These are phyloP conservation scores for Arenicola marina DNA, from an alignment of 2,888 invertebrate species.

Conservation along the genomic window DNA sequence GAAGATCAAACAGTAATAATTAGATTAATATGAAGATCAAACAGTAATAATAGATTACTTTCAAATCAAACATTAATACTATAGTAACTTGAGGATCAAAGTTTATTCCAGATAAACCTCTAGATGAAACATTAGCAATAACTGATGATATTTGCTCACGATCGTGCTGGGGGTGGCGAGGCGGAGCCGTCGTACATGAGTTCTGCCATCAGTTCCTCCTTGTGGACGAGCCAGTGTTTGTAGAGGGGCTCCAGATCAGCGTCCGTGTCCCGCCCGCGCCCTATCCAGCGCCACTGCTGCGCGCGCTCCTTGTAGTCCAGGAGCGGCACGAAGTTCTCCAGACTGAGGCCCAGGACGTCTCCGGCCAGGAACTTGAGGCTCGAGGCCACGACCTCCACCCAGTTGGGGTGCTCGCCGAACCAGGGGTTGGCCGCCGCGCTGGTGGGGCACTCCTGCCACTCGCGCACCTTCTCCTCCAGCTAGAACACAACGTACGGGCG, in stretches of 20 bases:
- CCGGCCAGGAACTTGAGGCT: slow-evolving; percentile 84
- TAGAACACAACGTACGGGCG: no score
- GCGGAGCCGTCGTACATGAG: slow-evolving; percentile 48
- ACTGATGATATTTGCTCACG: no score
- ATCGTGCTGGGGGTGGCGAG: slow-evolving; percentile 60
- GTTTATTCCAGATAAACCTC: no score
- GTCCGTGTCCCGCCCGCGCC: slow-evolving; percentile 84
- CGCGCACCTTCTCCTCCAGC: slow-evolving; percentile 64
- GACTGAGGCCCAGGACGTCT: slow-evolving; percentile 72
- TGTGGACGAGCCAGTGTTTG: slow-evolving; percentile 73
- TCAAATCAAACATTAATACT: no score
- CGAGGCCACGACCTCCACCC: slow-evolving; percentile 74
- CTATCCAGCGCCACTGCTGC: slow-evolving; percentile 84
- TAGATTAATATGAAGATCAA: no score
- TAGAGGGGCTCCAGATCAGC: slow-evolving; percentile 73
- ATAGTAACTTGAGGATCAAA: no score
- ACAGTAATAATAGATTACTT: no score
- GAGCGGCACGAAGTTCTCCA: slow-evolving; percentile 86
- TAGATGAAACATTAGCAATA: no score
- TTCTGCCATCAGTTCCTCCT: slow-evolving; percentile 49
- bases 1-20: no score
- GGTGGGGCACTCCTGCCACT: slow-evolving; percentile 59
- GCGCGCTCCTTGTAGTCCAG: slow-evolving; percentile 77
- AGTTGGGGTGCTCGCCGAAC: slow-evolving; percentile 51
- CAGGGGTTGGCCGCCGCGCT: slow-evolving; percentile 55